A percentile compares a stretch with the other conserved stretches of the same genome.
Evolutionary conservation across 2,797 vertebrate genomes (phyloP).

Genomic region (Tragelaphus eurycerus): DNA sequence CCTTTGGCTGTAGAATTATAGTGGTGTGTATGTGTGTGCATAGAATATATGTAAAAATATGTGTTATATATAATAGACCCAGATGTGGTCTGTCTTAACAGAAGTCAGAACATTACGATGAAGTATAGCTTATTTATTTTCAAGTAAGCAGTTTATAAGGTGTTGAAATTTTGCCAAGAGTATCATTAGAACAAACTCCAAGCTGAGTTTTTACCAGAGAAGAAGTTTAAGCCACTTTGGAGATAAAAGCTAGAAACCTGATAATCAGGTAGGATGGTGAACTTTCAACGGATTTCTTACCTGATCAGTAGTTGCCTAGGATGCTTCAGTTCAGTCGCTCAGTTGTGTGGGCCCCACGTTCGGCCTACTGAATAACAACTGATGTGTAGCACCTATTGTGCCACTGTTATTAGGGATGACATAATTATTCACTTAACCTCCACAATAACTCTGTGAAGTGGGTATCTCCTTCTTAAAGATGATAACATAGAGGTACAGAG

Average conservation of each 20-base stretch:
- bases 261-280: background rate
- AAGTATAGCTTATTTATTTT: background rate
- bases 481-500: background rate
- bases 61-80: background rate
- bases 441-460: background rate
- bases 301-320: background rate
- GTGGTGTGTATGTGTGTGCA: background rate
- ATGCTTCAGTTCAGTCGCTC: background rate
- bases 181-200: background rate
- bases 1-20: background rate
- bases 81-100: background rate
- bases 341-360: background rate
- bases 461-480: background rate
- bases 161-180: background rate
- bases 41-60: background rate
- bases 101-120: background rate
- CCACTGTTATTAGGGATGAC: background rate
- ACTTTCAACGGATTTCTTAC: background rate
- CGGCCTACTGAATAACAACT: background rate
- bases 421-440: background rate
- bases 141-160: constrained; percentile 3
- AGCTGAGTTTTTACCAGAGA: background rate
- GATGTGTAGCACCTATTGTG: background rate
- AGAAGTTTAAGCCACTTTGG: background rate
- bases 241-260: background rate